Conservation (phyloP, 2,797 vertebrate genomes). For the Borostomias antarcticus region DNA sequence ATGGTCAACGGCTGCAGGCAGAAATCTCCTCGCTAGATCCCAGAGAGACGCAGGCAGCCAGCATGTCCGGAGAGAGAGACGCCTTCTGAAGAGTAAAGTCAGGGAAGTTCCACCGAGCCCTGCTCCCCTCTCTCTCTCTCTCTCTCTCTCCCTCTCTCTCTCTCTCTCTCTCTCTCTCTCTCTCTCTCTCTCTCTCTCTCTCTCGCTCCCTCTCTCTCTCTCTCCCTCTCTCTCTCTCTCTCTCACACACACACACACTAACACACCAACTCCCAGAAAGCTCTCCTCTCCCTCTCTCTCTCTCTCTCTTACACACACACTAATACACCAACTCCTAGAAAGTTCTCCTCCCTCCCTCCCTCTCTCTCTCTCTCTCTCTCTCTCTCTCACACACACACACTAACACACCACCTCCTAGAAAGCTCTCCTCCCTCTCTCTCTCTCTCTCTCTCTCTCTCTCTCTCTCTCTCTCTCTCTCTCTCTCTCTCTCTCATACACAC, state of each 20-base stretch:
- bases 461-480: too few relatives aligned
- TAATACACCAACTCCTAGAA: conserved; percentile 33
- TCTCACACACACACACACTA: conserved; percentile 23
- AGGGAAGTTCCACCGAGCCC: conserved; percentile 33
- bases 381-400: conserved; percentile 19
- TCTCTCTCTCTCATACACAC: conserved; percentile 30
- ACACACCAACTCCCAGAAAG: conserved; percentile 36
- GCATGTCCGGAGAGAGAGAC: conserved; percentile 73
- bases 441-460: too few relatives aligned
- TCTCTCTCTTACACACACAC: conserved; percentile 29
- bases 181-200: conserved; percentile 37
- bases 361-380: conserved; percentile 33
- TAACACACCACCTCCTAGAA: conserved; percentile 34
- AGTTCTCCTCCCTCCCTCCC: too few relatives aligned
- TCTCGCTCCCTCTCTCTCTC: conserved; percentile 24
- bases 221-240: conserved; percentile 33
- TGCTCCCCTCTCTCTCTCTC: conserved; percentile 19
- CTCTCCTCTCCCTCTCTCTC: conserved; percentile 28
- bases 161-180: conserved; percentile 33
- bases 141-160: conserved; percentile 31
- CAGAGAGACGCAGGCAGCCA: conserved; percentile 44
- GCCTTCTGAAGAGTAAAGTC: conserved; percentile 31
- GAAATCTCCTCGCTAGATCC: conserved; percentile 50
- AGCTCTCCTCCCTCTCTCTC: conserved; percentile 40
- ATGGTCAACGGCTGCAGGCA: conserved; percentile 72